A percentile compares a stretch with the other conserved stretches of the same genome.
Evolutionary conservation across 2,797 vertebrate species (phyloP).

Genomic region (Thunnus albacares): DNA sequence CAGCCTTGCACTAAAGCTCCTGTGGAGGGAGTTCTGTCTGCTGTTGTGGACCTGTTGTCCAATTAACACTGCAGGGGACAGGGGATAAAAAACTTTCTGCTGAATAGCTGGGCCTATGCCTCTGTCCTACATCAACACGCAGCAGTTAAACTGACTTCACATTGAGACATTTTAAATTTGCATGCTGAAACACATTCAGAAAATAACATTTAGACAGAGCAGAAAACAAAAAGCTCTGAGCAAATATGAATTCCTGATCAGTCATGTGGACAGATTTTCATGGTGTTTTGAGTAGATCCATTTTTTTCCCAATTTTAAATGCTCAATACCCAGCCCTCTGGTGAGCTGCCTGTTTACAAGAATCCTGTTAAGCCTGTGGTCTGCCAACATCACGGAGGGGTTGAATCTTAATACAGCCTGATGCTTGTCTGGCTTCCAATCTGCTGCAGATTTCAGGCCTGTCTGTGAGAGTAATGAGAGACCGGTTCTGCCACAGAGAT

Average conservation of each 20-base stretch:
- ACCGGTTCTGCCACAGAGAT: slow-evolving; percentile 73
- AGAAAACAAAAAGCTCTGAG: slow-evolving; percentile 7
- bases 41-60: slow-evolving; percentile 71
- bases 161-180: slow-evolving; percentile 31
- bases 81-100: slow-evolving; percentile 59
- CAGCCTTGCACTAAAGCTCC: slow-evolving; percentile 68
- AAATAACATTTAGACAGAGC: slow-evolving; percentile 15
- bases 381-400: slow-evolving; percentile 60
- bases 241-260: slow-evolving; percentile 18
- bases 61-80: slow-evolving; percentile 76
- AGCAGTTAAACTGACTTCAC: not conserved
- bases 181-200: not conserved
- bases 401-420: slow-evolving; percentile 75
- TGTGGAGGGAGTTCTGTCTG: slow-evolving; percentile 62
- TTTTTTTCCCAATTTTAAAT: slow-evolving; percentile 31
- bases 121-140: slow-evolving; percentile 23
- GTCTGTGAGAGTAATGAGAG: slow-evolving; percentile 77
- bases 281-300: slow-evolving; percentile 29
- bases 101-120: slow-evolving; percentile 10
- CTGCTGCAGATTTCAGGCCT: slow-evolving; percentile 69
- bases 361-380: slow-evolving; percentile 56
- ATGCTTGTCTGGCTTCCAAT: slow-evolving; percentile 74
- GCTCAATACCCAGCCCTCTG: slow-evolving; percentile 38
- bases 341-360: slow-evolving; percentile 63
- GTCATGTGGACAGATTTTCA: slow-evolving; percentile 41